Conservation (phyloP, 1,140 invertebrate species). For the Planococcus citri region DNA sequence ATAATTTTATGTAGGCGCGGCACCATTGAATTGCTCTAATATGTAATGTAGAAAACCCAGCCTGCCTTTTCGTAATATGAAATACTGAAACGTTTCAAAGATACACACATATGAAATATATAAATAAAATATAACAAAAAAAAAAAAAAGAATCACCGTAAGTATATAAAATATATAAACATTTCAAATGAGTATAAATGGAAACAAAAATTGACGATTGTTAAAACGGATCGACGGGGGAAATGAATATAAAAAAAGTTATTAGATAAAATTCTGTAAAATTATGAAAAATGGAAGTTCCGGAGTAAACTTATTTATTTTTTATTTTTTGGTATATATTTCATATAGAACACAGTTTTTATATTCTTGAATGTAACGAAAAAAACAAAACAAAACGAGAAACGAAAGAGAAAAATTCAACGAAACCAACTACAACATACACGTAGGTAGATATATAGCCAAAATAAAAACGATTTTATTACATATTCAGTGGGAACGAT, state of each 20-base stretch:
- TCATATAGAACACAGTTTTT: no score
- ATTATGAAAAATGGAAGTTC: background rate
- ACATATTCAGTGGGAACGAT: background rate
- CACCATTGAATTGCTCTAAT: no score
- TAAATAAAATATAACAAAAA: background rate
- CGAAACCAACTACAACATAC: no score
- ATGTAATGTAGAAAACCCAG: no score
- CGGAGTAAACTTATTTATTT: background rate
- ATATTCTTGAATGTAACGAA: no score
- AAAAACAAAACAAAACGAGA: no score
- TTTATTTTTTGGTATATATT: background rate
- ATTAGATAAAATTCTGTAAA: background rate
- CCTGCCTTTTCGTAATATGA: no score
- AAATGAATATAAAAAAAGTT: background rate
- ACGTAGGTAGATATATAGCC: no score
- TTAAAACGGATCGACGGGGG: background rate
- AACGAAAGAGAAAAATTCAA: no score
- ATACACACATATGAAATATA: background rate
- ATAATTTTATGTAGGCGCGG: no score
- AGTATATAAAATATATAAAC: background rate
- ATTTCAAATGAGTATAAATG: background rate
- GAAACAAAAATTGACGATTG: background rate
- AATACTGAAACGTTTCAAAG: no score
- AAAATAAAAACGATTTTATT: background rate
- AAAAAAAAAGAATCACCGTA: no score